Evolutionary conservation across 2,113 vertebrate species (phyloP).

Genomic region (Eidolon helvum): DNA sequence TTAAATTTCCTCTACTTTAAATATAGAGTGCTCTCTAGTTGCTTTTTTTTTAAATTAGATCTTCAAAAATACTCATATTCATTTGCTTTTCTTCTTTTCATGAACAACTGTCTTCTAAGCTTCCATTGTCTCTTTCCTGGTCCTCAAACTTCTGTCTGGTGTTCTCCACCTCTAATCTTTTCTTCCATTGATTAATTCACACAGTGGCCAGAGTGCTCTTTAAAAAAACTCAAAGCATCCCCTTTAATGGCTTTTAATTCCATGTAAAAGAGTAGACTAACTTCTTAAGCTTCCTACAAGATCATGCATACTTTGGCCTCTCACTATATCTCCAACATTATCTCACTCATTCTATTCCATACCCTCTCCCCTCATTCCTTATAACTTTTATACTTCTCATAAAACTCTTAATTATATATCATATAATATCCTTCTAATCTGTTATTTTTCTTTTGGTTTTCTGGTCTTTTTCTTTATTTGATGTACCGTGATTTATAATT

Average conservation of each 20-base stretch:
- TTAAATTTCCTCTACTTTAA: background rate
- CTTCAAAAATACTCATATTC: background rate
- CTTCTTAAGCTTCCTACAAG: background rate
- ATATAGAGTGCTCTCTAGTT: background rate
- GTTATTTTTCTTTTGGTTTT: constrained; percentile 32
- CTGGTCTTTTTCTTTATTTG: constrained; percentile 23
- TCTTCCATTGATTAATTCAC: background rate
- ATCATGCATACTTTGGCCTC: background rate
- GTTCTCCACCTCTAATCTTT: background rate
- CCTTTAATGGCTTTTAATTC: background rate
- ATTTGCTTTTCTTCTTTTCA: background rate
- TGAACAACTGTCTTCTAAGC: background rate
- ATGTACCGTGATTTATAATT: background rate
- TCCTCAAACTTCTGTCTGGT: background rate
- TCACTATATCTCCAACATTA: background rate
- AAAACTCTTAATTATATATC: background rate
- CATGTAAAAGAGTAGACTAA: background rate
- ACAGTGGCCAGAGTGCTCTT: background rate
- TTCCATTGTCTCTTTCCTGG: background rate
- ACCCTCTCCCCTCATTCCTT: background rate
- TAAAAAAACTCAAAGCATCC: background rate
- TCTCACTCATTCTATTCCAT: background rate
- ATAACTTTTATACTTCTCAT: background rate
- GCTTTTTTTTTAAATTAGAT: background rate
- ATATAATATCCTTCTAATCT: background rate